These are phyloP conservation scores for Montipora efflorescens DNA, from an alignment of 64 coral and sea anemone genomes.

Conservation along the genomic window DNA sequence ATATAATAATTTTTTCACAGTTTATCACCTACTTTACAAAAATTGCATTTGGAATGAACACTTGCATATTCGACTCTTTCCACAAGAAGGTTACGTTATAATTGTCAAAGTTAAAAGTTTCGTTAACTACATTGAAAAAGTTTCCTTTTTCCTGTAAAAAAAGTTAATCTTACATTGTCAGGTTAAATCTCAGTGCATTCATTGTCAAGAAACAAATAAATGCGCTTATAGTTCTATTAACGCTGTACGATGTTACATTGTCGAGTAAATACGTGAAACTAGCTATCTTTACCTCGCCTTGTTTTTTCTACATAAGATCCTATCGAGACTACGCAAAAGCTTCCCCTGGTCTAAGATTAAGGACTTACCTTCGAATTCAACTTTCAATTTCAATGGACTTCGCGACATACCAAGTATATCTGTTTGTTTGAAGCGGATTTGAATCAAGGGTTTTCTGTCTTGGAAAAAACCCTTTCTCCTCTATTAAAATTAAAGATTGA, in stretches of 20 bases:
- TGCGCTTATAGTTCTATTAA: neutral
- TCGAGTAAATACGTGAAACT: neutral
- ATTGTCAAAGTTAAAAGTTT: neutral
- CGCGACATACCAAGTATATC: neutral
- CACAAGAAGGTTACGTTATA: neutral
- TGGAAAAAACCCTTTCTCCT: neutral
- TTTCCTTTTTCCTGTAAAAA: neutral
- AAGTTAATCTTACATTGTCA: neutral
- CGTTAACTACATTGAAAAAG: neutral
- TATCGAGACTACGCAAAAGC: neutral
- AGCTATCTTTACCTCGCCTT: neutral
- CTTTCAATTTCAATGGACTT: neutral
- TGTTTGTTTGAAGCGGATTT: neutral
- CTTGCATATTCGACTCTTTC: neutral
- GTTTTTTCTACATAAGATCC: neutral
- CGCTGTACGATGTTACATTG: constrained; percentile 3
- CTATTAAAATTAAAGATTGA: neutral
- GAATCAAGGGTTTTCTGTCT: neutral
- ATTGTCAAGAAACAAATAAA: neutral
- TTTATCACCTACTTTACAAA: neutral
- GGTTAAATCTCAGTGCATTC: neutral
- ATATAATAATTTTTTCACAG: neutral
- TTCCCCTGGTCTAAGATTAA: too few species aligned
- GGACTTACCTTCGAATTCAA: neutral
- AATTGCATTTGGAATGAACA: neutral